Conservation (phyloP, 2,888 invertebrate genomes). For the Pollenia angustigena region DNA sequence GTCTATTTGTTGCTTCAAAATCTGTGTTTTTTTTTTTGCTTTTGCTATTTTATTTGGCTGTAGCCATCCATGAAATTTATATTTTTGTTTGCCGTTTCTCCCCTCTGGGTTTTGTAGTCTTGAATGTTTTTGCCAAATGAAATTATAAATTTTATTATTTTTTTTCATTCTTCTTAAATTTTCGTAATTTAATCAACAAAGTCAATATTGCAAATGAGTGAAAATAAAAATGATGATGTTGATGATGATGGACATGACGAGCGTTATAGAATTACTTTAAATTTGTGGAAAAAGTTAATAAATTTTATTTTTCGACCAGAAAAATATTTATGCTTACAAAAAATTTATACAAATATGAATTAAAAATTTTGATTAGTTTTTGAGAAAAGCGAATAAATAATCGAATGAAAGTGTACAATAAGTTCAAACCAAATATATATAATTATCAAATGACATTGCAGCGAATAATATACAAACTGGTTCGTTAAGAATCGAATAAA, state of each 20-base stretch:
- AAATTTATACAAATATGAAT: too few species aligned
- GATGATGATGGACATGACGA: conserved; percentile 28
- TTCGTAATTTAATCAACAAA: conserved; percentile 74
- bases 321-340: too few species aligned
- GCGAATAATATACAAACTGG: too few species aligned
- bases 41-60: conserved; percentile 48
- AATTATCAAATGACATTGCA: too few species aligned
- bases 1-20: conserved; percentile 63
- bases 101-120: conserved; percentile 9
- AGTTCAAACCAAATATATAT: too few species aligned
- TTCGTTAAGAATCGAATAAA: too few species aligned
- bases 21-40: conserved; percentile 1
- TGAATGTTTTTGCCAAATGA: conserved; percentile 45
- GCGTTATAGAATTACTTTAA: not conserved
- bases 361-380: too few species aligned
- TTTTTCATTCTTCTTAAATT: conserved; percentile 53
- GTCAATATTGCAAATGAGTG: conserved; percentile 70
- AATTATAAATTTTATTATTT: conserved; percentile 56
- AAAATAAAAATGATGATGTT: conserved; percentile 18
- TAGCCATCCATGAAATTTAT: conserved; percentile 62
- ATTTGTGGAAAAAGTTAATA: not conserved
- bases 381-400: too few species aligned
- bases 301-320: too few species aligned
- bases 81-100: conserved; percentile 13
- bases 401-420: too few species aligned